These are phyloP conservation scores for Chaetophractus vellerosus DNA, from an alignment of 2,797 vertebrate species.

Conservation along the genomic window DNA sequence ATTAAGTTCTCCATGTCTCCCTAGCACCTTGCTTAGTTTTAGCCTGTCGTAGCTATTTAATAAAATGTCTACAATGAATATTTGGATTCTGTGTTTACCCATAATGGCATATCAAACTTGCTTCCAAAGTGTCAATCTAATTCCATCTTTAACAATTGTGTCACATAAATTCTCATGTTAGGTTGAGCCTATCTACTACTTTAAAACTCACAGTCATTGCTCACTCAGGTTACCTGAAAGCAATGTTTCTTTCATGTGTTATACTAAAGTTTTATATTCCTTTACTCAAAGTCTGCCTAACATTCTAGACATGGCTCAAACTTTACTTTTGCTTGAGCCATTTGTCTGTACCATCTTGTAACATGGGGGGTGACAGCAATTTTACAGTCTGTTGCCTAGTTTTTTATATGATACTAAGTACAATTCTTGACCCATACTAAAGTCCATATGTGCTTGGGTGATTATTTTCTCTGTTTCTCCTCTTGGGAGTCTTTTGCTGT, in stretches of 20 bases:
- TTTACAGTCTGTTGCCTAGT: background rate
- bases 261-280: background rate
- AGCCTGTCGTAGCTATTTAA: background rate
- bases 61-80: background rate
- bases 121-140: background rate
- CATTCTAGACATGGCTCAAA: background rate
- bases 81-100: background rate
- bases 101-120: background rate
- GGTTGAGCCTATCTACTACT: background rate
- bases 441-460: background rate
- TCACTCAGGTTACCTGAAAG: background rate
- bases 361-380: background rate
- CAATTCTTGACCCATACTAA: background rate
- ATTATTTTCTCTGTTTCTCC: background rate
- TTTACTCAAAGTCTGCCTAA: background rate
- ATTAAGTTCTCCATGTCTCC: background rate
- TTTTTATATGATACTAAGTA: background rate
- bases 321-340: background rate
- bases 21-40: background rate
- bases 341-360: background rate
- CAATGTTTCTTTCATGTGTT: background rate
- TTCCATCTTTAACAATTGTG: background rate
- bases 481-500: background rate
- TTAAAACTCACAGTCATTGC: background rate
- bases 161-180: background rate